Evolutionary conservation across 2,797 vertebrate species (phyloP).

Genomic region (Picus viridis): DNA sequence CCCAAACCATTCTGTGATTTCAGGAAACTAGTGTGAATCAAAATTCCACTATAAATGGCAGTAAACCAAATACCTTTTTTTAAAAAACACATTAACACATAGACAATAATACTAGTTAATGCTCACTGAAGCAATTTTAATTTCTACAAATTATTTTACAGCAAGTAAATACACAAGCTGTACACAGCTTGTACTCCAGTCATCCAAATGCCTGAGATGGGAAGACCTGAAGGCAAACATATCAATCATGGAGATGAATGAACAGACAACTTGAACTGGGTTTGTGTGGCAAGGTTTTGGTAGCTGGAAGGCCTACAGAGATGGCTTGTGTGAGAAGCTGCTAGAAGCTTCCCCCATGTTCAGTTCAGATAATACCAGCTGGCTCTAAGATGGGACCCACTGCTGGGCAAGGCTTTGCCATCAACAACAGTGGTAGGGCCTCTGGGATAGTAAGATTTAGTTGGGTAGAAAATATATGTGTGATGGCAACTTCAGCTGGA

Average conservation of each 20-base stretch:
- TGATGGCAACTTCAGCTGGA: neutral
- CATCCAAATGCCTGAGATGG: neutral
- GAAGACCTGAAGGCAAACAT: neutral
- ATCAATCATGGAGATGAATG: neutral
- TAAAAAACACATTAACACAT: neutral
- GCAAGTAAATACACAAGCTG: neutral
- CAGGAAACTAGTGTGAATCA: neutral
- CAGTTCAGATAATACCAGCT: fast-evolving
- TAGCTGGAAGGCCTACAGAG: fast-evolving
- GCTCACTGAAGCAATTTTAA: neutral
- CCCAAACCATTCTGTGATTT: no score
- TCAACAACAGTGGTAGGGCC: fast-evolving
- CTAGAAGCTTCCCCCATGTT: neutral
- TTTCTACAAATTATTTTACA: neutral
- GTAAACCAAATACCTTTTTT: neutral
- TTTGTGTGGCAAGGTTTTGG: neutral
- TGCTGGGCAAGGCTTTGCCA: neutral
- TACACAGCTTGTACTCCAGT: neutral
- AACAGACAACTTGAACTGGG: neutral
- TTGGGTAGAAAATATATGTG: neutral
- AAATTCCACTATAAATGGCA: neutral
- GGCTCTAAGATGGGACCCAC: fast-evolving
- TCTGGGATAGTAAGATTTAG: neutral
- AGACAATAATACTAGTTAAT: neutral
- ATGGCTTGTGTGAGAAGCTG: neutral